Conservation (phyloP, 2,888 invertebrate genomes). For the Eupithecia exiguata region DNA sequence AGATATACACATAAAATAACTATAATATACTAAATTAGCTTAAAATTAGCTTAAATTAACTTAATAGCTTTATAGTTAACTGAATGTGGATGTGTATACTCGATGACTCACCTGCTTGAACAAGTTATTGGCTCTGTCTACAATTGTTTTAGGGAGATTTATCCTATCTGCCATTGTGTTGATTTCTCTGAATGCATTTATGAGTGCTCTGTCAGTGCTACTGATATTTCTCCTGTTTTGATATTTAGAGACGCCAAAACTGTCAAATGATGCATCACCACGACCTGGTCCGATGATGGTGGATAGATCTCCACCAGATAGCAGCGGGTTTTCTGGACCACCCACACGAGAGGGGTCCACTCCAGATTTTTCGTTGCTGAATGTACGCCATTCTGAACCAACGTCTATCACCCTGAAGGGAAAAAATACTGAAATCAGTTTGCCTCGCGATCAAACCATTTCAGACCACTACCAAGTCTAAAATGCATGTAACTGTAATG, state of each 20-base stretch:
- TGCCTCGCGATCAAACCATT: background rate
- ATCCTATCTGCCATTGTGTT: conserved; percentile 99
- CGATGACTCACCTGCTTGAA: conserved; percentile 94
- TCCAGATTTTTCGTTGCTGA: conserved; percentile 98
- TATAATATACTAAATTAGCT: too few species aligned
- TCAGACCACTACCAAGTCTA: background rate
- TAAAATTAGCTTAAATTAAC: too few species aligned
- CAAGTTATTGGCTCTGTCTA: conserved; percentile 97
- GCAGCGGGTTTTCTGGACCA: conserved; percentile 98
- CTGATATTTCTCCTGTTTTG: conserved; percentile 92
- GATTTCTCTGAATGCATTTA: conserved; percentile 98
- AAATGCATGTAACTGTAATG: background rate
- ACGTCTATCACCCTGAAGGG: conserved; percentile 96
- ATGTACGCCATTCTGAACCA: conserved; percentile 99
- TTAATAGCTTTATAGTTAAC: too few species aligned
- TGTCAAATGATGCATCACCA: conserved; percentile 93
- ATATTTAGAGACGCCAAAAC: conserved; percentile 91
- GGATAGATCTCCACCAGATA: conserved; percentile 97
- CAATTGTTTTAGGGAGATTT: conserved; percentile 97
- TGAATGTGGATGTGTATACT: background rate
- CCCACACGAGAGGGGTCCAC: conserved; percentile 99
- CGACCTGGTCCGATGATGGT: conserved; percentile 94
- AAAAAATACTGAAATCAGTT: background rate
- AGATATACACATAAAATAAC: too few species aligned
- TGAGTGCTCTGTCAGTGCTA: conserved; percentile 96